Evolutionary conservation across 2,888 invertebrate species (phyloP), one percentile per base, ranked within the genome.

Genomic region (Cataglyphis rosenhaueri): DNA sequence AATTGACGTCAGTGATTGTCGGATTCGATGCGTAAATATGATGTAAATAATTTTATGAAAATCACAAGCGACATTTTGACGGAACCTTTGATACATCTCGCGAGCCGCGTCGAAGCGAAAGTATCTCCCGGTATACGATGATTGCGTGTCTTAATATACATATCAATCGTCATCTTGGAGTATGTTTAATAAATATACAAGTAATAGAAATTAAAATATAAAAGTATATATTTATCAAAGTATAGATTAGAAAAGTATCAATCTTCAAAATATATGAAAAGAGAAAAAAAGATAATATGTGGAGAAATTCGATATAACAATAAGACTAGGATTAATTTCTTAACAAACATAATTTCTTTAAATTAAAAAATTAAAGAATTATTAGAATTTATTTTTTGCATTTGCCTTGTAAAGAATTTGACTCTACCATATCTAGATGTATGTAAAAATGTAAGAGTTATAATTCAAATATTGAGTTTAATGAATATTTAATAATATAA

Each of bases 1-100:
- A 90, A 82, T 85, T 82, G 87, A 89, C 88, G 85, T 90, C 87
- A 85, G 83, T 84, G 86, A 71, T 73, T 81, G 87, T 82, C 82
- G 76, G 81, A 32, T 84, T 78, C 57, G 76, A 78, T 83, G 86
- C 84, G 84, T 48, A 48, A 48, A 48, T 48, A 64, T 81, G 81
- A 82, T 78, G 84, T 82, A 87, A 89, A 83, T 78, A n/a, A 83
- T 86, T 85, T 84, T 84, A 87, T 71, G 86, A 88, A 88, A 86
- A 88, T 89, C 21, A 82, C 81, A 65, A 61, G 85, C 83, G 89
- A 89, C 89, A 88, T 66, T 82, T 87, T 12, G 29, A 21, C 57
- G n/a, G 6, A 32, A 32, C n/a, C 74, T 74, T 64, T n/a, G 15
- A 5, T n/a, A 3, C 25, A 41, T 3, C n/a, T 65, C 8, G 55